Evolutionary conservation across 2,797 vertebrate genomes (phyloP), one percentile per base, ranked within the genome.

Genomic region (Tenualosa ilisha): DNA sequence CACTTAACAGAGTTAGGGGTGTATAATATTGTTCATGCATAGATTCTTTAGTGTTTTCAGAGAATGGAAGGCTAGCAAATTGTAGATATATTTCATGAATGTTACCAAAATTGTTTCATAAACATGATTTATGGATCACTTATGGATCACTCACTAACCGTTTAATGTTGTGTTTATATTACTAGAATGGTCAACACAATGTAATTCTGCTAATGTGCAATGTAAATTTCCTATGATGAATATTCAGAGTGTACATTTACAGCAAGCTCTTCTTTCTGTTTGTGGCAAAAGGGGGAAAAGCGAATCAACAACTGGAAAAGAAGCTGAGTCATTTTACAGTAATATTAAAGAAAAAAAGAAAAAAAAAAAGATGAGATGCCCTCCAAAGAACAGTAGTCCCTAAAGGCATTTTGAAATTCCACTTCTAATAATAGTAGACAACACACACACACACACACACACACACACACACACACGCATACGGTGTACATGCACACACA

Each of bases 271-370:
- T 15, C 13, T 31, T 31, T 31, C 31, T 75, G 68, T 40, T 31
- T 75, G 68, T 75, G 37, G 31, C 31, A 75, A 20, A 65, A 59
- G 2, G 17, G 12, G 26, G 17, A 17, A 72, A 72, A 72, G 13
- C 49, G 40, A 11, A 37, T 75, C 13, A 4, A 40, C 3, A 6
- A 75, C 31, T 15, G 11, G 65, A 11, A 31, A 72, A 13, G 26
- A 15, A 17, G 68, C 68, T 75, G 68, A 75, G 31, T 75, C 68
- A 75, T 75, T 40, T 15, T 75, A 75, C 31, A 75, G 68, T 75
- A 75, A 37, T 72, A 40, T 26, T 85, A 89, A 90, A 90, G 89
- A 91, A 89, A 91, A 88, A 31, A 31, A 31, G 1, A 1, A 31
- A 31, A 31, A 31, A 31, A 1, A 31, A 0, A 82, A 53, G 17